These are phyloP conservation scores for Reinhardtius hippoglossoides DNA, from an alignment of 2,113 vertebrate genomes.

Conservation along the genomic window DNA sequence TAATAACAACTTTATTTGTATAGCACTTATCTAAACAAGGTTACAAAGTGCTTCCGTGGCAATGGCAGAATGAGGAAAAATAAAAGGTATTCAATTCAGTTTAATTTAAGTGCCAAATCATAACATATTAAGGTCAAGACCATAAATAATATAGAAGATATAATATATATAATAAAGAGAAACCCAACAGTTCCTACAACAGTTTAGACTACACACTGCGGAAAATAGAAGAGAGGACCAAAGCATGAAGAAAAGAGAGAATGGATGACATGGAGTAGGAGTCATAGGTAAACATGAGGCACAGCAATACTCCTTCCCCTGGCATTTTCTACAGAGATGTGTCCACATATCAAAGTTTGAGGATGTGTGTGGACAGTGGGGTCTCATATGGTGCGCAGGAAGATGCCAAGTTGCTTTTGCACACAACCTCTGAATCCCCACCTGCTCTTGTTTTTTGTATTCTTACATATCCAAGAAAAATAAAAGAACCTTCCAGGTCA, in stretches of 20 bases:
- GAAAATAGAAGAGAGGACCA: not conserved
- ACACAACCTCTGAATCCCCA: not conserved
- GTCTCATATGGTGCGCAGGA: not conserved
- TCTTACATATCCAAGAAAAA: not conserved
- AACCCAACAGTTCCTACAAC: too few species aligned
- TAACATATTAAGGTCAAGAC: not conserved
- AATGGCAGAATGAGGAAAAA: too few species aligned
- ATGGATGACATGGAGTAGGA: constrained; percentile 6
- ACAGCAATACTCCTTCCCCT: not conserved
- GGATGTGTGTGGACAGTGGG: not conserved
- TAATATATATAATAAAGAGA: too few species aligned
- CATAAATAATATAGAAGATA: too few species aligned
- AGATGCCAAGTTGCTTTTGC: not conserved
- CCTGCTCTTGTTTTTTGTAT: not conserved
- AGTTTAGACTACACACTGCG: not conserved
- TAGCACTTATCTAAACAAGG: too few species aligned
- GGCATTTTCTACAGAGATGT: not conserved
- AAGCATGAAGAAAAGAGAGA: not conserved
- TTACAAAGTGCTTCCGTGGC: too few species aligned
- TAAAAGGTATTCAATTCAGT: too few species aligned
- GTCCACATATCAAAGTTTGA: constrained; percentile 1
- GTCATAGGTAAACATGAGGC: constrained; percentile 7
- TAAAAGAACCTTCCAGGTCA: not conserved
- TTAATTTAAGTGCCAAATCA: too few species aligned
- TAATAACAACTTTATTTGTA: too few species aligned